Percentiles rank a stretch among this genome's conserved stretches.
These are phyloP conservation scores for Lutraria rhynchaena DNA, from an alignment of 1,140 invertebrate genomes.

Conservation along the genomic window DNA sequence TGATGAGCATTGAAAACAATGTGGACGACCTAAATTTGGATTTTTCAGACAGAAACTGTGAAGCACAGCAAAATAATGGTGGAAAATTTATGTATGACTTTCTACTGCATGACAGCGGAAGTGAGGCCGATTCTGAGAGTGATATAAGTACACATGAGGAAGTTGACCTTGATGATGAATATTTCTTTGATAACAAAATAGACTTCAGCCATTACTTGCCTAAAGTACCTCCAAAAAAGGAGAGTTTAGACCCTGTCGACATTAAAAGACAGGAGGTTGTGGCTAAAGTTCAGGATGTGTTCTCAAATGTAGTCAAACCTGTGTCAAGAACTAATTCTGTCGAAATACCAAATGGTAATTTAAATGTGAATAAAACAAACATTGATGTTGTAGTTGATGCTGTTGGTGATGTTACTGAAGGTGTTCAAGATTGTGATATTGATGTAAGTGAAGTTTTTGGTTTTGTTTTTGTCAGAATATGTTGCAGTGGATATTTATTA, in stretches of 20 bases:
- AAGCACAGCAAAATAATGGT: slow-evolving; percentile 1
- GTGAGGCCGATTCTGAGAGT: slow-evolving; percentile 12
- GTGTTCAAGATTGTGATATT: slow-evolving; percentile 31
- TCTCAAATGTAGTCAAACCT: neutral
- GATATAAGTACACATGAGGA: slow-evolving; percentile 13
- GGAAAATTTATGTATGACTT: slow-evolving; percentile 17
- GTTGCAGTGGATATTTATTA: too few species aligned
- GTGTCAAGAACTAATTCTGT: neutral
- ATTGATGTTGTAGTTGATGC: neutral
- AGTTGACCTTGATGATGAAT: slow-evolving; percentile 51
- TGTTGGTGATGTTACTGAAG: neutral
- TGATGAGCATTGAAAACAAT: slow-evolving; percentile 9
- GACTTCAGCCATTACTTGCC: slow-evolving; percentile 42
- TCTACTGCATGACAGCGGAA: neutral
- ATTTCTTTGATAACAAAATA: slow-evolving; percentile 46
- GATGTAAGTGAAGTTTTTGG: slow-evolving; percentile 38
- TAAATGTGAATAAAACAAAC: neutral
- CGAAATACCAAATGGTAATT: slow-evolving; percentile 3
- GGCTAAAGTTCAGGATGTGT: neutral
- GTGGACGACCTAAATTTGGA: slow-evolving; percentile 39
- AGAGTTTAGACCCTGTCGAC: neutral
- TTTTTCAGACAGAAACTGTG: slow-evolving; percentile 37
- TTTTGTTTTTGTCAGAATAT: neutral
- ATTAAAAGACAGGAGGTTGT: neutral
- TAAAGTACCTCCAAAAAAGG: slow-evolving; percentile 13